These are phyloP conservation scores for Tetrapedia diversipes DNA, from an alignment of 2,888 invertebrate species.

Conservation along the genomic window DNA sequence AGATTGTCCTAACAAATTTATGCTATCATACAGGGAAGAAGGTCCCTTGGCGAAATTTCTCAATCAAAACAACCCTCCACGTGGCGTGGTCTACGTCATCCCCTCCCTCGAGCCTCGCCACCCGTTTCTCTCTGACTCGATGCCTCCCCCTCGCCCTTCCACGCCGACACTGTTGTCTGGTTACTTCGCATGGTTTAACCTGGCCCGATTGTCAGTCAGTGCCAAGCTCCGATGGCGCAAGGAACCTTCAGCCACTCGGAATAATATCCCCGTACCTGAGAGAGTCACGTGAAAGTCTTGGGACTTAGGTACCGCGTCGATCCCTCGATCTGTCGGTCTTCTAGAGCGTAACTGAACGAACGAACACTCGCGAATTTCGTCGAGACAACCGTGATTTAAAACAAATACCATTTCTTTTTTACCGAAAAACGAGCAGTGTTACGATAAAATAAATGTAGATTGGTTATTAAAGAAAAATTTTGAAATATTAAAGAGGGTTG, in stretches of 20 bases:
- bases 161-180: slow-evolving; percentile 57
- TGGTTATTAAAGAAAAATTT: background rate
- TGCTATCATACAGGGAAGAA: background rate
- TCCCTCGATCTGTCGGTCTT: background rate
- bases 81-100: slow-evolving; percentile 46
- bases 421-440: too few species aligned
- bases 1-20: too few species aligned
- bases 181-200: slow-evolving; percentile 76
- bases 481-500: background rate
- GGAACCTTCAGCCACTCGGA: slow-evolving; percentile 50
- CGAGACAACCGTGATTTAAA: background rate
- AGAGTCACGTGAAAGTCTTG: slow-evolving; percentile 6
- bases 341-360: background rate
- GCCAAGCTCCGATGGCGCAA: slow-evolving; percentile 72
- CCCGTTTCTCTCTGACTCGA: slow-evolving; percentile 42
- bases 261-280: slow-evolving; percentile 3
- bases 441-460: too few species aligned
- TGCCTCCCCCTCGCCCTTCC: slow-evolving; percentile 38
- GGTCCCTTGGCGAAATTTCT: slow-evolving; percentile 1
- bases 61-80: slow-evolving; percentile 60
- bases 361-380: background rate
- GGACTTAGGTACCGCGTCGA: background rate
- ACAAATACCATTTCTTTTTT: too few species aligned
- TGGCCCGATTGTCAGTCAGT: slow-evolving; percentile 78
- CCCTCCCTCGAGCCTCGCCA: slow-evolving; percentile 36